Evolutionary conservation across 2,113 vertebrate genomes (phyloP).

Genomic region (Zapus hudsonius): DNA sequence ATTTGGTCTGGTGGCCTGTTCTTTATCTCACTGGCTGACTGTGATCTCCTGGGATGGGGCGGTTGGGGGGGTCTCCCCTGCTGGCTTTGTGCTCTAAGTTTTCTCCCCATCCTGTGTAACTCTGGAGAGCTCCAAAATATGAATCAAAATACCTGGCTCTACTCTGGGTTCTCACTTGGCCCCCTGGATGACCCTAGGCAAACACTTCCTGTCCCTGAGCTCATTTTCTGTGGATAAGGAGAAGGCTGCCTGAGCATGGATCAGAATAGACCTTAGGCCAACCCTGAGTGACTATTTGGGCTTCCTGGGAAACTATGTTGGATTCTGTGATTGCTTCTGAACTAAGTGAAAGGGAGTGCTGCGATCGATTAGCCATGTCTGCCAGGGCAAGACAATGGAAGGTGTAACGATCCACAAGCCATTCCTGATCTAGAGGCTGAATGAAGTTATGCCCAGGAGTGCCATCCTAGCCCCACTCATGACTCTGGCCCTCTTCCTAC

Average conservation of each 20-base stretch:
- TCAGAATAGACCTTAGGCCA: neutral
- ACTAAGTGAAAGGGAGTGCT: neutral
- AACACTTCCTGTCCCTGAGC: neutral
- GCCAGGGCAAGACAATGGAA: neutral
- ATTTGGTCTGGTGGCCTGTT: neutral
- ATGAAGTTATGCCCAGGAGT: neutral
- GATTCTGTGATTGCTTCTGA: neutral
- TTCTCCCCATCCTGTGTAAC: neutral
- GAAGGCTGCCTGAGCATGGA: neutral
- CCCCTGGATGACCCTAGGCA: neutral
- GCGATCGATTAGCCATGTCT: conserved; percentile 52
- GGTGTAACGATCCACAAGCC: neutral
- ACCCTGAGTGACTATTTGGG: neutral
- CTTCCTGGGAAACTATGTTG: neutral
- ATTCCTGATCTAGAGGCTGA: neutral
- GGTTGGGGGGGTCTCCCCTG: neutral
- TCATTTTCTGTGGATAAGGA: neutral
- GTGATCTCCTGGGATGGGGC: neutral
- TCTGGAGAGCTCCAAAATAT: neutral
- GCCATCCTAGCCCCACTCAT: neutral
- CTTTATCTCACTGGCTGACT: neutral
- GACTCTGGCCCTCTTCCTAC: conserved; percentile 80
- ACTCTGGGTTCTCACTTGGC: neutral
- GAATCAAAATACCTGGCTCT: neutral
- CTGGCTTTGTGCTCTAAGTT: neutral